Evolutionary conservation across 2,888 invertebrate species (phyloP), one percentile per base, ranked within the genome.

Genomic region (Drosophila acutilabella): DNA sequence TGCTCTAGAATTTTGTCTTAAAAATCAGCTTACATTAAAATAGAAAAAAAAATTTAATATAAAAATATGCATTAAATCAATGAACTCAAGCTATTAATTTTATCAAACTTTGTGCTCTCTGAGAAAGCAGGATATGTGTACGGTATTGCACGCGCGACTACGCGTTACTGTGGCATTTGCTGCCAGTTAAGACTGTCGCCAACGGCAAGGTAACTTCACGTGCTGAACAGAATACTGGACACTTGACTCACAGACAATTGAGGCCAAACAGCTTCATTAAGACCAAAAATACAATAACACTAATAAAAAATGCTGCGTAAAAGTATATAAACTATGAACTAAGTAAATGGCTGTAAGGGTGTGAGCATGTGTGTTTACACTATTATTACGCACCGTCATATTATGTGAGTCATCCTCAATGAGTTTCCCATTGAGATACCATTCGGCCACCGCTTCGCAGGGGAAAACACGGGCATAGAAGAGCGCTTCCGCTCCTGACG

Each of bases 401-500:
- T 91, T 91, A 48, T 91, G 90, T 81, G 92, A 83, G 79, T 93
- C 92, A 81, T 74, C 80, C 36, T 48, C 52, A 53, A 94, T 92
- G 57, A 77, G 81, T 64, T 83, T 72, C 58, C 85, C 85, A 71
- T 88, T 85, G 71, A 85, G 81, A 75, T 93, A 93, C 95, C 96
- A 96, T 56, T 79, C 89, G 61, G 90, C 81, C 41, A 87, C 87
- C 40, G 93, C 91, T 76, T 92, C 90, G 57, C 89, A 83, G 72
- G 93, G 93, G 38, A 92, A 92, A 58, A 94, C 91, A 72, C 93
- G 92, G 7, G 93, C 93, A 88, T 94, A 94, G 90, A 95, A 95
- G 47, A 93, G 93, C 0, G 93, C 94, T 18, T 93, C 93, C 26
- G 92, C 90, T 3, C 94, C 94, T 56, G 92, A 91, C 23, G 90